Evolutionary conservation across 1,140 invertebrate species (phyloP).

Genomic region (Nephila pilipes): DNA sequence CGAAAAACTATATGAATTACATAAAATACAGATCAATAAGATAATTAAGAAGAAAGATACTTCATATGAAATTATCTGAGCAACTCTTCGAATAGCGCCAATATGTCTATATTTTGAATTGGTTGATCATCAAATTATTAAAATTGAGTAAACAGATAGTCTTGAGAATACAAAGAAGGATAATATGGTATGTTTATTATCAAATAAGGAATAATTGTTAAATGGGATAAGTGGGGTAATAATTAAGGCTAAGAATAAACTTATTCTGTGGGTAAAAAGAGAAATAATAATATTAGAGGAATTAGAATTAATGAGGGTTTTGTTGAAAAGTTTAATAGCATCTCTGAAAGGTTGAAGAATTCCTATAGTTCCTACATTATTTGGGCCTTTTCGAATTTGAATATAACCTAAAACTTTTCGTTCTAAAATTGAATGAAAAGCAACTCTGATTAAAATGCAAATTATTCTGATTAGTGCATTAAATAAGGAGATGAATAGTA

Average conservation of each 20-base stretch:
- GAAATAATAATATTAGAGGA: conserved; percentile 84
- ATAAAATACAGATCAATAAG: conserved; percentile 82
- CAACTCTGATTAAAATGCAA: conserved; percentile 84
- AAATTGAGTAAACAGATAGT: conserved; percentile 84
- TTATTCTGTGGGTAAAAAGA: conserved; percentile 83
- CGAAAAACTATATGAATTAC: conserved; percentile 80
- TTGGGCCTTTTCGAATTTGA: conserved; percentile 87
- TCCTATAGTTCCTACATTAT: conserved; percentile 85
- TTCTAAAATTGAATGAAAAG: conserved; percentile 87
- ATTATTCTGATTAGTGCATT: conserved; percentile 82
- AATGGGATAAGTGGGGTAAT: conserved; percentile 83
- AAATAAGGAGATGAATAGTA: neutral
- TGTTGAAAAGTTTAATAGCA: conserved; percentile 86
- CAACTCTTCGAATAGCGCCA: conserved; percentile 84
- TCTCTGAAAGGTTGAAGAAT: conserved; percentile 86
- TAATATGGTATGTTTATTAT: conserved; percentile 83
- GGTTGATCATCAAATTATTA: conserved; percentile 85
- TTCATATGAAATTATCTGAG: conserved; percentile 88
- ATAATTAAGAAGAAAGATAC: conserved; percentile 84
- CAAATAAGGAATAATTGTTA: too few species aligned
- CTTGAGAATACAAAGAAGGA: conserved; percentile 84
- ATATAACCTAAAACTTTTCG: conserved; percentile 86
- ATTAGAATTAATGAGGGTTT: conserved; percentile 82
- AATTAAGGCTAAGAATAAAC: conserved; percentile 83
- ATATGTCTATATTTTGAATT: conserved; percentile 87